These are phyloP conservation scores for Spondyliosoma cantharus DNA, from an alignment of 2,797 vertebrate species.

Conservation along the genomic window DNA sequence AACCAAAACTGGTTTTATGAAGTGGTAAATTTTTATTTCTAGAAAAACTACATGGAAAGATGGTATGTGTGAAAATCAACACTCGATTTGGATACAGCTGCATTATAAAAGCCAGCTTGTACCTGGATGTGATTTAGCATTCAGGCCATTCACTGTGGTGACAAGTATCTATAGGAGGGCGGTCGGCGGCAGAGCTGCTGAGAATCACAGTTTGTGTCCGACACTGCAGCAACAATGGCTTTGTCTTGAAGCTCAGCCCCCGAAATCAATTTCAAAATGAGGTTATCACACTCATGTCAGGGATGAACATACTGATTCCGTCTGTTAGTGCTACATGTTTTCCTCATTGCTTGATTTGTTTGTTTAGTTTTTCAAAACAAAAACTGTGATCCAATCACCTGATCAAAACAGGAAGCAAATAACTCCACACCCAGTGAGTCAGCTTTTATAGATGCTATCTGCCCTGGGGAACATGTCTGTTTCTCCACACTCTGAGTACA, in stretches of 20 bases:
- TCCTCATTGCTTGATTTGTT: neutral
- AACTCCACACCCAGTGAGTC: neutral
- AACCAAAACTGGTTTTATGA: neutral
- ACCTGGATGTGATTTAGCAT: constrained; percentile 11
- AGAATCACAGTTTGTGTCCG: constrained; percentile 59
- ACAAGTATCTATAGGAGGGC: constrained; percentile 39
- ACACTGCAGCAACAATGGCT: constrained; percentile 58
- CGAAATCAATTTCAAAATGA: constrained; percentile 57
- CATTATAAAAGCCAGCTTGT: neutral
- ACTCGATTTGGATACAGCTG: neutral
- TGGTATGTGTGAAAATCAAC: neutral
- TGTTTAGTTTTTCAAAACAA: neutral
- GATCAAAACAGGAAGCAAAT: constrained; percentile 21
- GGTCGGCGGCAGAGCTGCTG: constrained; percentile 20
- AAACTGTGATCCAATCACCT: constrained; percentile 14
- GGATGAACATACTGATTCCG: neutral
- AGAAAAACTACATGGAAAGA: neutral
- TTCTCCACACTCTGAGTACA: constrained; percentile 41
- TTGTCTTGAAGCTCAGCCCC: constrained; percentile 50
- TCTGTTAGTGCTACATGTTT: constrained; percentile 5
- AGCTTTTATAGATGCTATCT: constrained; percentile 22
- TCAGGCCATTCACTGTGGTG: constrained; percentile 29
- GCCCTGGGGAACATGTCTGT: constrained; percentile 20
- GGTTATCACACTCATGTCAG: constrained; percentile 57
- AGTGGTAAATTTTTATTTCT: neutral